Base-by-base conservation (phyloP, 2,113 vertebrate species). In the Cariama cristata region DNA sequence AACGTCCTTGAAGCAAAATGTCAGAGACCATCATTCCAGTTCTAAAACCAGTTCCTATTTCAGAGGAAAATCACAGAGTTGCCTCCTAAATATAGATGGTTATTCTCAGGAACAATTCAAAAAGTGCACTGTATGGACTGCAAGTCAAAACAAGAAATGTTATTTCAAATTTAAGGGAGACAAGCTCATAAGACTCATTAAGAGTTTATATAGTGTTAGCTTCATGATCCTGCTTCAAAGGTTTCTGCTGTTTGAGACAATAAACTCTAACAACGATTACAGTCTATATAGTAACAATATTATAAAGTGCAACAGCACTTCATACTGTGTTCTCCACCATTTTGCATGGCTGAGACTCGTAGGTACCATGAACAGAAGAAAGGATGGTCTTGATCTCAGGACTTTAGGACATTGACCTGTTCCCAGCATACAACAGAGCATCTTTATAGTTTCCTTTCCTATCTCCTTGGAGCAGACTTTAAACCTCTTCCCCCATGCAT, bases 1-100 rank as follows among this genome's bases (percentile, higher is more conserved):
- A 95, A 95, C 94, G 72, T 88, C 60, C 74, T 95, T 85, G 45
- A 83, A 85, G 53, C 14, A 67, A 93, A 91, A 91, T 74, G 35
- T 72, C 72, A 88, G 33, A 95, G 62, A 92, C 33, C 0, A 0
- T 66, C 82, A 85, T 53, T 74, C n/a, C 73, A 86, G 56, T 79
- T 72, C 75, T 49, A 94, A 93, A 96, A 49, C 12, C 27, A 92
- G 62, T 72, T 93, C 62, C 49, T 86, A 79, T 77, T 91, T 85
- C 84, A 89, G 35, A 68, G 42, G 53, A 80, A 91, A 95, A 88
- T 60, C 52, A 75, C n/a, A 90, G 52, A 62, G 55, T 59, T 88
- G 35, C 38, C 52, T 81, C 74, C 93, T 95, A 96, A 88, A 91
- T 81, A 85, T 50, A 95, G 55, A 62, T n/a, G 42, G 59, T 64